phyloP scores from a whole-genome alignment of 2,888 invertebrate species.

The Apamea sordens region DNA sequence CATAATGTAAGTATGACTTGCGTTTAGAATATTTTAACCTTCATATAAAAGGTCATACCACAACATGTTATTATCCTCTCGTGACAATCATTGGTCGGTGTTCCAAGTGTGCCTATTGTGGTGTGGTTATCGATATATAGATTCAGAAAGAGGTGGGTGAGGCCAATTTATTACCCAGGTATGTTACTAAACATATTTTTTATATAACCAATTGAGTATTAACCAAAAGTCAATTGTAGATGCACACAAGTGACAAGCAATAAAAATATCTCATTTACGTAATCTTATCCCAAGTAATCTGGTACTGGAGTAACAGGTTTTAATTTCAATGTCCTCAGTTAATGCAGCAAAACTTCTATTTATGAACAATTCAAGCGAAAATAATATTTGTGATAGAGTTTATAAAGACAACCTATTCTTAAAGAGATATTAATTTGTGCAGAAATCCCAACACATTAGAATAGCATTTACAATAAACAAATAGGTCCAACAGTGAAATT shows the following conservation, averaged over 20 bases:
- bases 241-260: neutral
- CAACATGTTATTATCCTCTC: conserved; percentile 34
- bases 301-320: neutral
- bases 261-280: neutral
- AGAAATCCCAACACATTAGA: neutral
- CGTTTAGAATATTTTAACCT: conserved; percentile 52
- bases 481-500: neutral
- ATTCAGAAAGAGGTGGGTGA: conserved; percentile 17
- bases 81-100: conserved; percentile 4
- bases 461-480: neutral
- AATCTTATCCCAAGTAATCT: neutral
- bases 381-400: neutral
- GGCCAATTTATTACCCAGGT: conserved; percentile 19
- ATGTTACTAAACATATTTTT: conserved; percentile 5
- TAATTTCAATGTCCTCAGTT: neutral
- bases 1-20: conserved; percentile 53
- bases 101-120: conserved; percentile 12
- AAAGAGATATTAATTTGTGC: neutral
- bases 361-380: neutral
- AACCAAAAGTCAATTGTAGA: neutral
- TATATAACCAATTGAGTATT: neutral
- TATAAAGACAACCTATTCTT: neutral
- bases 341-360: neutral
- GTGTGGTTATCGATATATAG: too few relatives aligned
- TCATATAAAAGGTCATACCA: conserved; percentile 52